Conservation (phyloP, 2,888 invertebrate species). For the Eustalomyia histrio region DNA sequence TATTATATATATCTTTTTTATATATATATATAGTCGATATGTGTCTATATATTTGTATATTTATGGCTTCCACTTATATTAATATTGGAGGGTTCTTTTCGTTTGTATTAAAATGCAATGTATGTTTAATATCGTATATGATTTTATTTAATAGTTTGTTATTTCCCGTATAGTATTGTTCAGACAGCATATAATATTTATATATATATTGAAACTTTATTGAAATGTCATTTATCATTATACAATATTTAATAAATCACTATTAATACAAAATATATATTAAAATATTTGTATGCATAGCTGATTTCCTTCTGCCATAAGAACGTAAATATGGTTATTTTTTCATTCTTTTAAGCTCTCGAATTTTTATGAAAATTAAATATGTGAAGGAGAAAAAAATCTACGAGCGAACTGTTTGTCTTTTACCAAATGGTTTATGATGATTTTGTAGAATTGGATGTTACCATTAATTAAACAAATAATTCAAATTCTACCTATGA, state of each 20-base stretch:
- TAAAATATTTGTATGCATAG: not conserved
- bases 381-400: too few species aligned
- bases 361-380: too few species aligned
- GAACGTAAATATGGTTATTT: not conserved
- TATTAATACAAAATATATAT: conserved; percentile 24
- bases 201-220: conserved; percentile 43
- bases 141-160: conserved; percentile 32
- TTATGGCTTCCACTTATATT: conserved; percentile 31
- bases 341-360: too few species aligned
- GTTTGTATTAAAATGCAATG: conserved; percentile 32
- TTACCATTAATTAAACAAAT: too few species aligned
- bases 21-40: conserved; percentile 10
- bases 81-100: conserved; percentile 12
- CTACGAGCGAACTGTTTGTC: too few species aligned
- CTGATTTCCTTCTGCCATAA: not conserved
- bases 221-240: conserved; percentile 53
- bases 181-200: conserved; percentile 49
- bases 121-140: conserved; percentile 41
- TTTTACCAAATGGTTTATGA: too few species aligned
- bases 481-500: too few species aligned
- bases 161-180: conserved; percentile 29
- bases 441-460: too few species aligned
- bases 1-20: not conserved
- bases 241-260: conserved; percentile 43
- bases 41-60: conserved; percentile 37